phyloP scores from a whole-genome alignment of 2,888 invertebrate genomes.

The Orthosia incerta region DNA sequence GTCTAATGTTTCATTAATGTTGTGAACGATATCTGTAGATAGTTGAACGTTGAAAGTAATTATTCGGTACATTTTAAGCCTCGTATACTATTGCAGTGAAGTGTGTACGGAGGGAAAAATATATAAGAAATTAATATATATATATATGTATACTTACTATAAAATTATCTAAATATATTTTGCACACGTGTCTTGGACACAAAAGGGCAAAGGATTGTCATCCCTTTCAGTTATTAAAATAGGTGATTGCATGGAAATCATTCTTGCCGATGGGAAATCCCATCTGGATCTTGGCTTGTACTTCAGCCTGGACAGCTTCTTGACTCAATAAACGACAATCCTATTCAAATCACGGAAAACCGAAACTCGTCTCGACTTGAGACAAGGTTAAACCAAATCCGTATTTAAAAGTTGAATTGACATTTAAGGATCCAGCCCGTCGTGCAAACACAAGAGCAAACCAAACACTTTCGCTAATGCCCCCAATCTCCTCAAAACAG shows the following conservation, averaged over 20 bases:
- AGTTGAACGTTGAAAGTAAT: not conserved
- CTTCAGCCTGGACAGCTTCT: not conserved
- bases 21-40: not conserved
- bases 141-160: no score
- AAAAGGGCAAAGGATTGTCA: no score
- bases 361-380: slow-evolving; percentile 16
- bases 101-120: no score
- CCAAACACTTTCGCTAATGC: slow-evolving; percentile 55
- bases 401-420: slow-evolving; percentile 49
- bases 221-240: not conserved
- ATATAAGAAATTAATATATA: no score
- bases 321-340: not conserved
- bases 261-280: not conserved
- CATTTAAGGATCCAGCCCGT: slow-evolving; percentile 16
- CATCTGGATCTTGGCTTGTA: not conserved
- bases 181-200: not conserved
- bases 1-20: not conserved
- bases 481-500: slow-evolving; percentile 34
- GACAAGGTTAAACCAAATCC: slow-evolving; percentile 30
- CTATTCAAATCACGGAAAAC: slow-evolving; percentile 13
- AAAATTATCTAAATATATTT: not conserved
- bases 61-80: not conserved
- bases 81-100: not conserved
- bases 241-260: not conserved
- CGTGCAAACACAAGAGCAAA: slow-evolving; percentile 40